phyloP scores from a whole-genome alignment of 2,888 invertebrate genomes.

The Leucania comma region DNA sequence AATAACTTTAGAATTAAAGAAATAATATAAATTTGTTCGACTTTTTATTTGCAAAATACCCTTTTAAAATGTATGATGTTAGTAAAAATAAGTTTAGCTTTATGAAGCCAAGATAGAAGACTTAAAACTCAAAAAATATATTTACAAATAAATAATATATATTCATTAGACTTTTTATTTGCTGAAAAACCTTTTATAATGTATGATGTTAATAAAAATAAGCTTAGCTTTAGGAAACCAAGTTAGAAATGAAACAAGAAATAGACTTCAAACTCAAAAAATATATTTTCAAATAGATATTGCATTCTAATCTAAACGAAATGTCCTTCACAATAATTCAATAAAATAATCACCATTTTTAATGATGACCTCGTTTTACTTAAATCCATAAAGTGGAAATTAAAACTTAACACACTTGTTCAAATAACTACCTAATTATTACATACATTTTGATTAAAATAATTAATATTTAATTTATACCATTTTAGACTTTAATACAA shows the following conservation, averaged over 20 bases:
- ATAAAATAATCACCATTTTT: slow-evolving; percentile 6
- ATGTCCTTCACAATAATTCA: slow-evolving; percentile 1
- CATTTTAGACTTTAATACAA: slow-evolving; percentile 29
- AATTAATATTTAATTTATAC: slow-evolving; percentile 6
- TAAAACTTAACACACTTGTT: slow-evolving; percentile 20
- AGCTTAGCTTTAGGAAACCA: background rate
- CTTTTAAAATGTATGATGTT: background rate
- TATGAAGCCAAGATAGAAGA: no score
- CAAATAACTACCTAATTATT: slow-evolving; percentile 18
- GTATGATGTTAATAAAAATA: no score
- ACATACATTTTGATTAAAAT: slow-evolving; percentile 16
- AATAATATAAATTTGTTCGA: background rate
- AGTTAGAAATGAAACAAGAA: slow-evolving; percentile 33
- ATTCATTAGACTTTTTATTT: no score
- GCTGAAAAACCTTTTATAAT: no score
- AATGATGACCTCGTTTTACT: slow-evolving; percentile 22
- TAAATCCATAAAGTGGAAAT: slow-evolving; percentile 9
- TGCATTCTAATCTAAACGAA: slow-evolving; percentile 14
- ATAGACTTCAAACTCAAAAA: slow-evolving; percentile 16
- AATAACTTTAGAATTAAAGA: slow-evolving; percentile 1
- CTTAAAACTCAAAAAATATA: no score
- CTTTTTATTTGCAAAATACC: background rate
- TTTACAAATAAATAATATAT: no score
- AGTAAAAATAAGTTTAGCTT: background rate
- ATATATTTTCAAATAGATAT: slow-evolving; percentile 37